phyloP scores from a whole-genome alignment of 2,113 vertebrate species.

The Microcebus jonahi region DNA sequence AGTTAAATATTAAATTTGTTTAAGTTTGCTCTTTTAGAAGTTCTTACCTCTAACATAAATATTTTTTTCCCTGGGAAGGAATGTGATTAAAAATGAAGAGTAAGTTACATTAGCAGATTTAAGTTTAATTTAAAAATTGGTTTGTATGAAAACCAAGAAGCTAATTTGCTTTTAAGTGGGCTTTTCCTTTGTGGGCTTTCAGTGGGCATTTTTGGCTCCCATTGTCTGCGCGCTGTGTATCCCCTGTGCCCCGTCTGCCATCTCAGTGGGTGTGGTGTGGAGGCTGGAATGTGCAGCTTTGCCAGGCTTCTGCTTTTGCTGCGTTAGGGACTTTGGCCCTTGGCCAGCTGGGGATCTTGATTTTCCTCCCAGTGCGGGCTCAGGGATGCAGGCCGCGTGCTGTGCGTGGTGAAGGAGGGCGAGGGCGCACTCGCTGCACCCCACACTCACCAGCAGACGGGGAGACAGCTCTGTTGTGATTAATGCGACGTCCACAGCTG shows the following conservation, averaged over 20 bases:
- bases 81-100: slow-evolving; percentile 46
- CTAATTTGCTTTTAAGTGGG: not conserved
- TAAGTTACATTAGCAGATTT: slow-evolving; percentile 8
- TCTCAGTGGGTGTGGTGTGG: rapidly evolving
- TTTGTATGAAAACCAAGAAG: not conserved
- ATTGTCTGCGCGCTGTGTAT: not conserved
- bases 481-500: too few relatives aligned
- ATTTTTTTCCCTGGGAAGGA: not conserved
- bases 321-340: not conserved
- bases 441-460: too few relatives aligned
- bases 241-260: not conserved
- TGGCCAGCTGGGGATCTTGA: not conserved
- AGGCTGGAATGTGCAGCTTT: not conserved
- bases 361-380: not conserved
- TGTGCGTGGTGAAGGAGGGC: not conserved
- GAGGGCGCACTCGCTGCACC: not conserved
- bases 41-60: not conserved
- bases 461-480: too few relatives aligned
- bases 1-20: slow-evolving; percentile 41
- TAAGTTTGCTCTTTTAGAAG: slow-evolving; percentile 37
- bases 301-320: not conserved
- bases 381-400: too few relatives aligned
- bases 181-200: not conserved
- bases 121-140: slow-evolving; percentile 13
- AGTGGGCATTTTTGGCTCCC: not conserved